Evolutionary conservation across 2,113 vertebrate species (phyloP).

Genomic region (Bostrychus sinensis): DNA sequence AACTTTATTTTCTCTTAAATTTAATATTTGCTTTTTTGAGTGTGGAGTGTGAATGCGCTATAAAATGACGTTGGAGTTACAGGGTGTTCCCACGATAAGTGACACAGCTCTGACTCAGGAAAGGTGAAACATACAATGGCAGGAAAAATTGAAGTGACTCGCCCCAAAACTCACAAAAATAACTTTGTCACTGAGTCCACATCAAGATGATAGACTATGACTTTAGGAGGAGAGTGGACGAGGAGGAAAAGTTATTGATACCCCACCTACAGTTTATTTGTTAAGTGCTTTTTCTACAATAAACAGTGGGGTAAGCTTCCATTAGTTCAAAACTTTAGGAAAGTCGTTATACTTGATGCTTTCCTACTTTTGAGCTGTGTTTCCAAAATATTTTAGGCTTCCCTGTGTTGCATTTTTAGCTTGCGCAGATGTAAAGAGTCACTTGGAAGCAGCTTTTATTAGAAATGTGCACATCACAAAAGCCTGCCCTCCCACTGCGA

Average conservation of each 20-base stretch:
- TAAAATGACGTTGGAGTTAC: slow-evolving; percentile 33
- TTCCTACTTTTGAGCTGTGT: slow-evolving; percentile 12
- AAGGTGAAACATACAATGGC: slow-evolving; percentile 34
- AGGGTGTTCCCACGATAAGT: slow-evolving; percentile 38
- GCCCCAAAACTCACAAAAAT: slow-evolving; percentile 18
- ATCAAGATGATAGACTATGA: not conserved
- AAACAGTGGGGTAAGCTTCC: not conserved
- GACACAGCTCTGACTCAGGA: not conserved
- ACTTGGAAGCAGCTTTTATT: slow-evolving; percentile 49
- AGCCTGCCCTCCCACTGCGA: slow-evolving; percentile 37
- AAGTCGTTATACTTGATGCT: slow-evolving; percentile 1
- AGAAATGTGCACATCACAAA: slow-evolving; percentile 37
- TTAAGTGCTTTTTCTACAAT: slow-evolving; percentile 10
- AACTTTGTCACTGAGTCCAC: slow-evolving; percentile 19
- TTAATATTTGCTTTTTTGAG: slow-evolving; percentile 25
- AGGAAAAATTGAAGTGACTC: slow-evolving; percentile 27
- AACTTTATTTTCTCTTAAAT: slow-evolving; percentile 29
- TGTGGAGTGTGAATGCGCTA: slow-evolving; percentile 14
- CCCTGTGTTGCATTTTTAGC: slow-evolving; percentile 41
- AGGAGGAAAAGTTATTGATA: slow-evolving; percentile 21
- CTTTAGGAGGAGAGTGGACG: slow-evolving; percentile 8
- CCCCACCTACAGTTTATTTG: slow-evolving; percentile 2
- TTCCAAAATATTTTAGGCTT: slow-evolving; percentile 41
- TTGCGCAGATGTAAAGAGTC: slow-evolving; percentile 29
- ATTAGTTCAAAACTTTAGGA: not conserved